Conservation (phyloP, 2,797 vertebrate genomes). For the Pseudomugil gertrudae region DNA sequence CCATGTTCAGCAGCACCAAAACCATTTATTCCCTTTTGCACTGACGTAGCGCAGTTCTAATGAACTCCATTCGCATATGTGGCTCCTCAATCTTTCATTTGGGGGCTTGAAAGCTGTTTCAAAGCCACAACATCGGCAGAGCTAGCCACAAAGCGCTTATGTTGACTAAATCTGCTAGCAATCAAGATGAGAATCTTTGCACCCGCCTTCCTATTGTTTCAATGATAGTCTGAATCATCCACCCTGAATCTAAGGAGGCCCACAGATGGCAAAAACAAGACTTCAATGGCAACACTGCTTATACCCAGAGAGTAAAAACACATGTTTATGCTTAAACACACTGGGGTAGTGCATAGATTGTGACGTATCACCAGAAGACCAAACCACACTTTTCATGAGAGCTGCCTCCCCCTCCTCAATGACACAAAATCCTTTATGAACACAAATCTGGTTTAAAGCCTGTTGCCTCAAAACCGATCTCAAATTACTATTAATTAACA, state of each 20-base stretch:
- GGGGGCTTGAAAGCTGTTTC: conserved; percentile 40
- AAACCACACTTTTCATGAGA: conserved; percentile 50
- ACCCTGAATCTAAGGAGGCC: conserved; percentile 15
- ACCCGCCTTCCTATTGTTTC: conserved; percentile 50
- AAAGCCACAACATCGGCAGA: conserved; percentile 50
- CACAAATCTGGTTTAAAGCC: conserved; percentile 41
- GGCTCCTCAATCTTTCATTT: conserved; percentile 35
- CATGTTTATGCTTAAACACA: conserved; percentile 34
- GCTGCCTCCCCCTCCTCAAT: conserved; percentile 48
- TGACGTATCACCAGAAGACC: conserved; percentile 28
- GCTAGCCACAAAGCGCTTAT: conserved; percentile 51
- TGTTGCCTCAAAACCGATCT: conserved; percentile 46
- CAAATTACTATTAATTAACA: conserved; percentile 47
- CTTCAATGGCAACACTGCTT: conserved; percentile 42
- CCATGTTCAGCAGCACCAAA: conserved; percentile 9
- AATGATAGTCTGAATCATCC: conserved; percentile 29
- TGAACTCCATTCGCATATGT: conserved; percentile 20
- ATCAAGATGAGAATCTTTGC: conserved; percentile 55
- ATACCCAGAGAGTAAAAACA: conserved; percentile 46
- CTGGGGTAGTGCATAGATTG: conserved; percentile 12
- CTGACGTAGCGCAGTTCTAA: conserved; percentile 16
- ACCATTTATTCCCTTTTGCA: conserved; percentile 16
- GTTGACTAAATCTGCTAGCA: conserved; percentile 62
- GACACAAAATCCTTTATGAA: conserved; percentile 45
- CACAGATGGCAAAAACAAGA: conserved; percentile 33